phyloP scores from a whole-genome alignment of 2,888 invertebrate genomes.

The Bombylius major region DNA sequence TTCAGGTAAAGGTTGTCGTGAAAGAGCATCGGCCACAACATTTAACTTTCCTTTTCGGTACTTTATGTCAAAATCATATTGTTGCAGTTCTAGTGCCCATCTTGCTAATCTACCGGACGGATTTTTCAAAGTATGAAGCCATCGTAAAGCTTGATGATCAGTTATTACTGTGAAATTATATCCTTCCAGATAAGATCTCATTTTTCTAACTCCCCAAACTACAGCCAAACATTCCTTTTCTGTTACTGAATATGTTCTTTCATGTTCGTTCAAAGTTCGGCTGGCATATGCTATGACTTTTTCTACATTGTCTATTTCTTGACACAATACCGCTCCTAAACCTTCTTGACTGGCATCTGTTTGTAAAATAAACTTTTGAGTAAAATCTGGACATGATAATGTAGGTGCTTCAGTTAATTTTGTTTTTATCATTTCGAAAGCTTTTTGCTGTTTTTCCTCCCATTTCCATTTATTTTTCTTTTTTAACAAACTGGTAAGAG shows the following conservation, averaged over 20 bases:
- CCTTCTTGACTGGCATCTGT: too few relatives aligned
- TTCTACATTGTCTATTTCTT: slow-evolving; percentile 6
- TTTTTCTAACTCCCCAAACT: neutral
- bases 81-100: neutral
- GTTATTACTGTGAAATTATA: neutral
- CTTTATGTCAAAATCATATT: neutral
- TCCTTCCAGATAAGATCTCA: neutral
- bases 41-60: neutral
- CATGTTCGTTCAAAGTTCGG: neutral
- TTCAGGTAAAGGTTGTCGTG: too few relatives aligned
- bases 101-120: neutral
- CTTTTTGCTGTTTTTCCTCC: neutral
- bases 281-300: slow-evolving; percentile 11
- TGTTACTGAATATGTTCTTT: neutral
- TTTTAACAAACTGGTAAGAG: neutral
- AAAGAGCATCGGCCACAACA: neutral
- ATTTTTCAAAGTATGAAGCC: neutral
- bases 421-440: neutral
- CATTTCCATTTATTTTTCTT: neutral
- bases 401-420: slow-evolving; percentile 1
- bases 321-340: too few relatives aligned
- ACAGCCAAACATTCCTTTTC: neutral
- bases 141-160: neutral
- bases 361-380: neutral
- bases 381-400: slow-evolving; percentile 1